Base-by-base conservation (phyloP, 2,113 vertebrate species). In the Perognathus longimembris region DNA sequence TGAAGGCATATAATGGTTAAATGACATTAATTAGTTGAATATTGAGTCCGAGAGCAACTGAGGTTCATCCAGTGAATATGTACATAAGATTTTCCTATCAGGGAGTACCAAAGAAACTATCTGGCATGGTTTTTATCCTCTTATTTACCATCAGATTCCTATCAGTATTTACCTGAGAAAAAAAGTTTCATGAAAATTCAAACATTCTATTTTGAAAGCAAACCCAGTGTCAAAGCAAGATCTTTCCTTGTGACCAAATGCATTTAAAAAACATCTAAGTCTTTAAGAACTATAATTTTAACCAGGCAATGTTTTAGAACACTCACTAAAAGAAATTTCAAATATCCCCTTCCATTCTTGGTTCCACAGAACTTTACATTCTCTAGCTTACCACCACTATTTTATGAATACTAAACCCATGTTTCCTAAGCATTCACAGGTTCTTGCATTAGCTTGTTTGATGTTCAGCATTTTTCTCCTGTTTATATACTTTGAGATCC, bases 1-100 rank as follows among this genome's bases (percentile, higher is more conserved):
- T 95, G 95, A 82, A 97, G 80, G 89, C 88, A 95, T 90, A 98
- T 95, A 96, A 94, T 78, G 92, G 97, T 96, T 97, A 96, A 97
- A 96, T 96, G 95, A 89, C 85, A 95, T 97, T 97, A 97, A 84
- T 77, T 94, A 85, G 92, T 71, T 97, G 96, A 98, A 97, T 96
- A 95, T 92, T 73, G 96, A 98, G 85, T 32, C 92, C 61, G 81
- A 95, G 90, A 95, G 96, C 77, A 97, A 95, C 95, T 69, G 57
- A 85, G 77, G 91, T 50, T 83, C 84, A 90, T 89, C 90, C 90
- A 69, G 40, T 96, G 95, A 97, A 94, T 92, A 83, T 42, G 87
- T 84, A 95, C 93, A 92, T 92, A 75, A 57, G 59, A 30, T 97
- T 98, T 97, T 95, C 76, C 88, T 92, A 89, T 92, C 92, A 96